Evolutionary conservation across 2,113 vertebrate genomes (phyloP).

Genomic region (Xiphophorus hellerii): DNA sequence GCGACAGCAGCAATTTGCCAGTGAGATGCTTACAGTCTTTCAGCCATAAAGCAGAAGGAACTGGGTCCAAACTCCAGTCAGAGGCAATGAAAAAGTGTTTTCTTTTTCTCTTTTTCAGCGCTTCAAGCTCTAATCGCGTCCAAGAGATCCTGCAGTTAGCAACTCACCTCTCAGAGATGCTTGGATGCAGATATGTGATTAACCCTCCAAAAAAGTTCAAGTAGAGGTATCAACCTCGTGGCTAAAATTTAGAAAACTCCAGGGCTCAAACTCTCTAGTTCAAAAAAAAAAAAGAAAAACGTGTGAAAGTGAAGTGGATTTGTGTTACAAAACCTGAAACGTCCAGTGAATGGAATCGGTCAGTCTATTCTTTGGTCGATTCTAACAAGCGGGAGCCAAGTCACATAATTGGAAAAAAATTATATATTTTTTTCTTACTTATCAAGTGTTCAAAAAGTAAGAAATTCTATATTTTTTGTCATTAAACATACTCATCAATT

Average conservation of each 20-base stretch:
- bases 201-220: not conserved
- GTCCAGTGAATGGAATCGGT: no score
- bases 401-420: not conserved
- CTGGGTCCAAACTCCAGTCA: conserved; percentile 54
- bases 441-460: no score
- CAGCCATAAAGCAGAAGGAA: conserved; percentile 8
- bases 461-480: no score
- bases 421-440: no score
- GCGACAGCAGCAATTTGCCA: not conserved
- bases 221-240: conserved; percentile 15
- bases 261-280: not conserved
- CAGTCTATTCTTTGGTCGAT: no score
- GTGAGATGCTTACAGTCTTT: not conserved
- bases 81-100: conserved; percentile 5
- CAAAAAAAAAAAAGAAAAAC: not conserved
- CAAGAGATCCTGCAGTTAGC: not conserved
- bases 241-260: conserved; percentile 12
- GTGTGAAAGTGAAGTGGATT: not conserved
- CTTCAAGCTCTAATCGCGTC: not conserved
- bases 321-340: not conserved
- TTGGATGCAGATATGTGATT: conserved; percentile 18
- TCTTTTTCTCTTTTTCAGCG: not conserved
- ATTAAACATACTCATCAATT: no score
- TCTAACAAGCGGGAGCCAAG: not conserved
- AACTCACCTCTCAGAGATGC: not conserved